Percentiles rank a stretch among this genome's conserved stretches.
Conservation (phyloP, 2,888 invertebrate genomes). For the Troides oblongomaculatus region DNA sequence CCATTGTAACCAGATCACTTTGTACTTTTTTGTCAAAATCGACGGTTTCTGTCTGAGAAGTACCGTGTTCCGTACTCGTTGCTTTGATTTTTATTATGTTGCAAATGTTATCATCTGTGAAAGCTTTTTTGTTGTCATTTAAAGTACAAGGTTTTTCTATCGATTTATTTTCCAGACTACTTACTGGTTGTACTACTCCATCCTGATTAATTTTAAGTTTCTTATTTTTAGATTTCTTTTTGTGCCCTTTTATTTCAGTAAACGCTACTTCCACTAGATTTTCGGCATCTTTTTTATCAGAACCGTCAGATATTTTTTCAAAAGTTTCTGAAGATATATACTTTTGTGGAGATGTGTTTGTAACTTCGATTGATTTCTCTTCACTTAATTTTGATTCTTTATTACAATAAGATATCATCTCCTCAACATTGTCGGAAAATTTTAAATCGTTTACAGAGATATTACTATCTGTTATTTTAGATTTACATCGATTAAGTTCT, state of each 20-base stretch:
- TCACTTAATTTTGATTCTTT: slow-evolving; percentile 33
- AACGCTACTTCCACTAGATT: slow-evolving; percentile 10
- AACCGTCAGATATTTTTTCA: background rate
- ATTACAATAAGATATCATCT: slow-evolving; percentile 32
- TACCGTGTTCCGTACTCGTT: background rate
- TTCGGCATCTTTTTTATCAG: slow-evolving; percentile 12
- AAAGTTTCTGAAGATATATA: background rate
- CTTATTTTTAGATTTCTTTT: slow-evolving; percentile 57
- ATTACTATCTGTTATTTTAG: slow-evolving; percentile 9
- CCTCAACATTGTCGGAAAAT: background rate
- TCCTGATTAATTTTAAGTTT: slow-evolving; percentile 51
- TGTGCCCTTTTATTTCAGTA: slow-evolving; percentile 42
- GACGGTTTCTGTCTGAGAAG: slow-evolving; percentile 3
- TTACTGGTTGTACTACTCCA: slow-evolving; percentile 49
- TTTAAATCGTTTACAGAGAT: background rate
- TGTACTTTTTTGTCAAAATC: slow-evolving; percentile 21
- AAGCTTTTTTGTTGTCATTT: slow-evolving; percentile 20
- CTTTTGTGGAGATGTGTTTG: background rate
- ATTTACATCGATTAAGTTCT: slow-evolving; percentile 23
- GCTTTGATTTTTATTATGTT: slow-evolving; percentile 27
- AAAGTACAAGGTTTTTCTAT: slow-evolving; percentile 37
- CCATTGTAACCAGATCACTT: slow-evolving; percentile 50
- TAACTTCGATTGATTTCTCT: slow-evolving; percentile 22
- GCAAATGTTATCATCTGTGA: background rate
- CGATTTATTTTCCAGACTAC: slow-evolving; percentile 44